A percentile compares a stretch with the other conserved stretches of the same genome.
phyloP scores from a whole-genome alignment of 2,113 vertebrate genomes.

The Etia nguti region DNA sequence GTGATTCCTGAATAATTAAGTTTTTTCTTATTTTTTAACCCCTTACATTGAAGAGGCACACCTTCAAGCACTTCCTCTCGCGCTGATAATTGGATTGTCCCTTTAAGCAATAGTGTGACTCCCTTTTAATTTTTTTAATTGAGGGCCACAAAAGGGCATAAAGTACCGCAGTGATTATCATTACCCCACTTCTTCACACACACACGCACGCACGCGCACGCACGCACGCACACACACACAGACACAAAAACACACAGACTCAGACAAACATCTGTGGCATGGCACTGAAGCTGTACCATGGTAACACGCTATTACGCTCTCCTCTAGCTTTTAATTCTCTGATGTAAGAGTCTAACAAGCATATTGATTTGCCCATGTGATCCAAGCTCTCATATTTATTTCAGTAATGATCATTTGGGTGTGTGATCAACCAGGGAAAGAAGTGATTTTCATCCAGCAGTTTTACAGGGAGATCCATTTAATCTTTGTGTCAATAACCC shows the following conservation, averaged over 20 bases:
- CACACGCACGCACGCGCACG: background rate
- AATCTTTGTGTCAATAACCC: constrained; percentile 63
- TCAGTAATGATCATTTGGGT: constrained; percentile 47
- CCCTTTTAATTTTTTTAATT: constrained; percentile 36
- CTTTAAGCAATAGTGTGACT: constrained; percentile 9
- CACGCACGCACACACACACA: background rate
- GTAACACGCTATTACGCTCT: constrained; percentile 22
- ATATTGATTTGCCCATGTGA: constrained; percentile 36
- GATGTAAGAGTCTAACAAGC: constrained; percentile 29
- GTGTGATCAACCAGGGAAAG: constrained; percentile 37
- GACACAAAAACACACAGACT: background rate
- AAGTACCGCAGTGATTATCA: constrained; percentile 36
- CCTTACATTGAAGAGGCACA: background rate
- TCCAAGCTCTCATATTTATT: constrained; percentile 43
- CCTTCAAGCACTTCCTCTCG: background rate
- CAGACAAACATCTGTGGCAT: background rate
- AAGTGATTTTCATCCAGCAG: constrained; percentile 35
- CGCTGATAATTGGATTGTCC: constrained; percentile 39
- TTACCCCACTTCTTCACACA: background rate
- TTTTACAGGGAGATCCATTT: constrained; percentile 53
- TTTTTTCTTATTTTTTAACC: background rate
- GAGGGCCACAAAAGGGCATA: constrained; percentile 17
- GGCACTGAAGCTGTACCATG: background rate
- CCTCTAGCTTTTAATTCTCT: constrained; percentile 21
- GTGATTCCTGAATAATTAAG: constrained; percentile 3